phyloP scores from a whole-genome alignment of 1,140 invertebrate species.

The Trachelipus rathkii region DNA sequence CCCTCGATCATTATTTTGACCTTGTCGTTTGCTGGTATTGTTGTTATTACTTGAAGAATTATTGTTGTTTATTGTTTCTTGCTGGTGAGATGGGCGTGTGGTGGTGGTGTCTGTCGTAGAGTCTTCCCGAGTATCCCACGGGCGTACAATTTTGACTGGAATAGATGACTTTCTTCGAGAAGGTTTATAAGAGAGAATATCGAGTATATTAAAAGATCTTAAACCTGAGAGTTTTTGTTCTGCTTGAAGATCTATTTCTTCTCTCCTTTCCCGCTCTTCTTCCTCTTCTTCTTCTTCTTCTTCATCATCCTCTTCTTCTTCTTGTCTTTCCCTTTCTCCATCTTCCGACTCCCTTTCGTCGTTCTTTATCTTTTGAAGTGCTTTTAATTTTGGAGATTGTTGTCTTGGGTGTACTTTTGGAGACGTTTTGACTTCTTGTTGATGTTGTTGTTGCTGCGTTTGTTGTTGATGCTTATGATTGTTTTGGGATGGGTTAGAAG shows the following conservation, averaged over 20 bases:
- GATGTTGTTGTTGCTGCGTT: slow-evolving; percentile 14
- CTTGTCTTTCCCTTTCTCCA: background rate
- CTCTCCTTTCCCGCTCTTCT: background rate
- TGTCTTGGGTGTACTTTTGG: background rate
- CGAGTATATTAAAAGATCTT: slow-evolving; percentile 86
- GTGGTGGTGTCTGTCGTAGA: slow-evolving; percentile 47
- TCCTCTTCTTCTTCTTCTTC: background rate
- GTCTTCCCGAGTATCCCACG: slow-evolving; percentile 68
- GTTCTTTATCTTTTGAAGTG: background rate
- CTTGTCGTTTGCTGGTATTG: background rate
- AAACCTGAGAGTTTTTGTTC: slow-evolving; percentile 56
- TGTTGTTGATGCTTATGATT: slow-evolving; percentile 16
- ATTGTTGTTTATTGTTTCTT: background rate
- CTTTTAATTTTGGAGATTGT: background rate
- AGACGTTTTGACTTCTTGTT: slow-evolving; percentile 23
- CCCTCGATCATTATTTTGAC: slow-evolving; percentile 21
- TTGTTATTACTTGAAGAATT: background rate
- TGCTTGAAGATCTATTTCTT: background rate
- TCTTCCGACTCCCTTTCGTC: background rate
- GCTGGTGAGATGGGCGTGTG: slow-evolving; percentile 41
- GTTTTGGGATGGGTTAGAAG: slow-evolving; percentile 10
- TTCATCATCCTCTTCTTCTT: background rate
- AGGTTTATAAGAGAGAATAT: slow-evolving; percentile 74
- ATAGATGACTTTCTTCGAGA: slow-evolving; percentile 39
- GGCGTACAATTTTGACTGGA: slow-evolving; percentile 66